These are phyloP conservation scores for Pterocles gutturalis DNA, from an alignment of 2,113 vertebrate species.

Conservation along the genomic window DNA sequence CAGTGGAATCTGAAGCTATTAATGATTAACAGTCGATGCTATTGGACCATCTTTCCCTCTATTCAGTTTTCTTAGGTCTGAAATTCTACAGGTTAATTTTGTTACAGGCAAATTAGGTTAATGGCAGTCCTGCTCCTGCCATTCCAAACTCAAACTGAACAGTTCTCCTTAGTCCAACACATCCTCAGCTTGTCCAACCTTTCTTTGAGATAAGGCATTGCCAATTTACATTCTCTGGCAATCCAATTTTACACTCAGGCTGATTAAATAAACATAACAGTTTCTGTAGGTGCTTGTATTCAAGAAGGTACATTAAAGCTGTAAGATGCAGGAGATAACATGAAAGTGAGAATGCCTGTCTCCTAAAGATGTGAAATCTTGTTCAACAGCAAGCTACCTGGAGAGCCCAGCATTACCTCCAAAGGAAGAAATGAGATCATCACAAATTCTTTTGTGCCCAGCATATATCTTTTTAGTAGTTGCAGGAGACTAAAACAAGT, in stretches of 20 bases:
- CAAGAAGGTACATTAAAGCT: conserved; percentile 25
- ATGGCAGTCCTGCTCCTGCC: neutral
- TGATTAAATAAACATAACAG: conserved; percentile 31
- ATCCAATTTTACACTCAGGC: neutral
- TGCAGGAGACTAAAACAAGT: neutral
- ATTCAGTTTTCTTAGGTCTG: neutral
- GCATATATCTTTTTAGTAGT: neutral
- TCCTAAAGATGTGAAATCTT: conserved; percentile 22
- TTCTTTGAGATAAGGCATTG: neutral
- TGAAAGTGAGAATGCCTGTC: neutral
- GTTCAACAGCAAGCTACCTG: neutral
- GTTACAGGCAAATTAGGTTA: neutral
- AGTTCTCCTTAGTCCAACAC: neutral
- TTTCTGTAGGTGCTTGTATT: conserved; percentile 1
- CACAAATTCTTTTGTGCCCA: neutral
- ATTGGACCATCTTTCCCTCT: neutral
- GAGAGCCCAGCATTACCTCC: neutral
- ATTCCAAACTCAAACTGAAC: neutral
- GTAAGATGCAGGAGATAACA: neutral
- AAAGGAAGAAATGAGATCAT: conserved; percentile 23
- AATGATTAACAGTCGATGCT: neutral
- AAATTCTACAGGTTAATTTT: neutral
- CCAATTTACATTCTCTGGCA: neutral
- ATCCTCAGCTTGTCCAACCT: neutral
- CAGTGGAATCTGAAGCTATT: neutral